Conservation (phyloP, 2,888 invertebrate genomes). For the Acrobasis suavella region DNA sequence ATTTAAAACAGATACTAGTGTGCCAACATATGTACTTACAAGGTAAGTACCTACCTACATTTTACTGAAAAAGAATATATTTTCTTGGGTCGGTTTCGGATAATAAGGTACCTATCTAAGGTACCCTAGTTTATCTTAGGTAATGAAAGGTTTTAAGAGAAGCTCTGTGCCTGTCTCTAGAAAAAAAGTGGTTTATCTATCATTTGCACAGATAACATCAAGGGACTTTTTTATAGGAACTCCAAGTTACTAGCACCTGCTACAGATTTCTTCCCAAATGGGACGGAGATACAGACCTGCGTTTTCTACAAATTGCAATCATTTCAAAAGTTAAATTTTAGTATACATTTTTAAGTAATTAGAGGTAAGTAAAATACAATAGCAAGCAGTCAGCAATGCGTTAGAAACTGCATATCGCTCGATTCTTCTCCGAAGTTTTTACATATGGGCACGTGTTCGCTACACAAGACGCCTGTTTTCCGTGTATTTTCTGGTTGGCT, state of each 20-base stretch:
- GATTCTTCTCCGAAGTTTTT: conserved; percentile 64
- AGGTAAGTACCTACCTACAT: too few relatives aligned
- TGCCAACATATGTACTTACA: too few relatives aligned
- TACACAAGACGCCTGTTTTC: conserved; percentile 72
- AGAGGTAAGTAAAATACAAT: too few relatives aligned
- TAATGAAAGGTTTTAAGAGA: too few relatives aligned
- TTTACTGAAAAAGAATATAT: too few relatives aligned
- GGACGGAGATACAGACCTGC: neutral
- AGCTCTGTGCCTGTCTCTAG: too few relatives aligned
- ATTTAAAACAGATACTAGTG: too few relatives aligned
- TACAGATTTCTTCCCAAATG: neutral
- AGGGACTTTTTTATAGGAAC: neutral
- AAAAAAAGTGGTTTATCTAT: neutral
- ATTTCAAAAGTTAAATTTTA: neutral
- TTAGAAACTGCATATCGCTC: conserved; percentile 43
- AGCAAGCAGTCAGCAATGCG: neutral
- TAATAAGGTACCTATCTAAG: too few relatives aligned
- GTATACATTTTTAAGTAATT: neutral
- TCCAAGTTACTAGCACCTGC: neutral
- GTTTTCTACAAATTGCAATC: too few relatives aligned
- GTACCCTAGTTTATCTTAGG: too few relatives aligned
- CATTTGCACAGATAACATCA: neutral
- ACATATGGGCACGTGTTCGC: conserved; percentile 74
- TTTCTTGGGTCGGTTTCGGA: too few relatives aligned
- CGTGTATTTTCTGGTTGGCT: conserved; percentile 76